Conservation (phyloP, 2,888 invertebrate genomes). For the Lochmaea capreae region DNA sequence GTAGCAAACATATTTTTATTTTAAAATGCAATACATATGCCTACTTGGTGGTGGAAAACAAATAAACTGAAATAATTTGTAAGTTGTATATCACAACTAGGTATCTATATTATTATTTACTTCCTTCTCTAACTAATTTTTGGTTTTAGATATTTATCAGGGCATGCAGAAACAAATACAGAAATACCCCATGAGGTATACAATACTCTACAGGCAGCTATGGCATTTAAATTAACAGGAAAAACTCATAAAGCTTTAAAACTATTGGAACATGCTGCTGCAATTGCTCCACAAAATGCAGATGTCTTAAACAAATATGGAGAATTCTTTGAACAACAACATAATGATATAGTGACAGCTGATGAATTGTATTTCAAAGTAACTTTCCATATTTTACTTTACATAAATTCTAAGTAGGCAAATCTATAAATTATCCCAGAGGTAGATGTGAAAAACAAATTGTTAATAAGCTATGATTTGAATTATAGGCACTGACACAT, state of each 20-base stretch:
- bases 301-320: conserved; percentile 94
- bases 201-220: conserved; percentile 84
- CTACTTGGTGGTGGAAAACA: too few relatives aligned
- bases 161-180: not conserved
- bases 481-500: conserved; percentile 75
- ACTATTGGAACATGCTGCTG: conserved; percentile 90
- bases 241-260: conserved; percentile 88
- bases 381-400: conserved; percentile 24
- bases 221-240: conserved; percentile 85
- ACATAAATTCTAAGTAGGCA: too few relatives aligned
- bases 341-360: conserved; percentile 87
- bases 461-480: conserved; percentile 18
- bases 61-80: too few relatives aligned
- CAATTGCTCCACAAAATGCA: conserved; percentile 90
- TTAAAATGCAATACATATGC: too few relatives aligned
- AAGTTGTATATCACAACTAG: too few relatives aligned
- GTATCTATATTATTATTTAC: too few relatives aligned
- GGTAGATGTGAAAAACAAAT: too few relatives aligned
- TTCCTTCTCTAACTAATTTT: too few relatives aligned
- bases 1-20: conserved; percentile 6
- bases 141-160: not conserved
- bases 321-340: conserved; percentile 88
- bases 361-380: conserved; percentile 90
- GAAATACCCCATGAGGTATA: conserved; percentile 74
- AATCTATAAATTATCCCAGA: too few relatives aligned